Conservation (phyloP, 2,888 invertebrate species). For the Meiosimyza platycephala region DNA sequence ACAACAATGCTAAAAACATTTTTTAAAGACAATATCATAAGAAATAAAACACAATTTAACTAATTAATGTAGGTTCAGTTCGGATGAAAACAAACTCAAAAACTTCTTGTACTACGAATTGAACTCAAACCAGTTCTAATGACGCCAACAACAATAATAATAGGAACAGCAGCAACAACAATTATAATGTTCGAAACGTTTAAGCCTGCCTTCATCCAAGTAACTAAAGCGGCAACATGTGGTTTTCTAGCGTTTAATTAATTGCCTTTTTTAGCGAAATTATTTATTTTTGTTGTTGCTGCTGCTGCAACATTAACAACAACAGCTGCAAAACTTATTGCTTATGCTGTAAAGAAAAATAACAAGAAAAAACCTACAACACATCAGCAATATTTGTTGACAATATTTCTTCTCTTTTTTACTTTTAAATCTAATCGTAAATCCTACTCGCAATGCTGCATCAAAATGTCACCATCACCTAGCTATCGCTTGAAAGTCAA, state of each 20-base stretch:
- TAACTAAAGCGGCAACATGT: conserved; percentile 10
- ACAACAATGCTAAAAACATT: background rate
- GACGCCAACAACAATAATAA: background rate
- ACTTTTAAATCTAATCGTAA: too few relatives aligned
- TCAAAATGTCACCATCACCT: too few relatives aligned
- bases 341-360: background rate
- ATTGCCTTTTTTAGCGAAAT: conserved; percentile 62
- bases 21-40: background rate
- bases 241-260: conserved; percentile 58
- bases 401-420: too few relatives aligned
- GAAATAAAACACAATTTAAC: conserved; percentile 38
- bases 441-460: too few relatives aligned
- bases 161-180: background rate
- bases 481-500: too few relatives aligned
- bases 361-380: too few relatives aligned
- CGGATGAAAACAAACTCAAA: conserved; percentile 9
- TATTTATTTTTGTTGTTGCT: conserved; percentile 52
- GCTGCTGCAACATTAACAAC: background rate
- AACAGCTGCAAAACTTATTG: conserved; percentile 1
- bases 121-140: conserved; percentile 20
- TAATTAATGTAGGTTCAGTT: conserved; percentile 45
- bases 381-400: too few relatives aligned
- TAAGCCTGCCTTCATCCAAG: too few relatives aligned
- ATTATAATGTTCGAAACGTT: too few relatives aligned
- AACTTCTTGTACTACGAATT: conserved; percentile 11